Percentiles rank a stretch among this genome's conserved stretches.
Conservation (phyloP, 2,113 vertebrate genomes). For the Trochalopteron elliotii region DNA sequence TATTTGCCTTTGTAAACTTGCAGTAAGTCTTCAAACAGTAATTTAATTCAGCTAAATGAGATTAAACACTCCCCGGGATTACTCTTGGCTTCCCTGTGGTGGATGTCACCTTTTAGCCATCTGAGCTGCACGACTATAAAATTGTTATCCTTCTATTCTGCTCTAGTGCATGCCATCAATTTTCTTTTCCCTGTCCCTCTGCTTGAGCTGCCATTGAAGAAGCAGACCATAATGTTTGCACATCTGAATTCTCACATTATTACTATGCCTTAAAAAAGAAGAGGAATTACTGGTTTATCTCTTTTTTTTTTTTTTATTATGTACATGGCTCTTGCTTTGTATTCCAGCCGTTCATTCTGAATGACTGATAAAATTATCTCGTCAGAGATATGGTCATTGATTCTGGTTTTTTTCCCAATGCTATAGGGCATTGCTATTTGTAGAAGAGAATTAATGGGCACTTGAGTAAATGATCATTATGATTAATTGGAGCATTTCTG, state of each 20-base stretch:
- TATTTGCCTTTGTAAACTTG: neutral
- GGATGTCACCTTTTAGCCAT: neutral
- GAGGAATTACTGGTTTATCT: neutral
- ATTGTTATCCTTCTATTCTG: neutral
- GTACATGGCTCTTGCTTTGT: neutral
- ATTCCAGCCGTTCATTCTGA: neutral
- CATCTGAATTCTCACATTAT: neutral
- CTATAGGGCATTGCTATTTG: neutral
- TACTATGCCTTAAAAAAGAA: neutral
- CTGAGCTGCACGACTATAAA: neutral
- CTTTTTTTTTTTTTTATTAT: neutral
- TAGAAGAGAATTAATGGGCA: neutral
- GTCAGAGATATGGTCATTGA: neutral
- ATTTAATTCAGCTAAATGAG: conserved; percentile 36
- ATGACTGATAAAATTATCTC: conserved; percentile 22
- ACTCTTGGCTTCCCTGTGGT: neutral
- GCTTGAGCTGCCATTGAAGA: neutral
- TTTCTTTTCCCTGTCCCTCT: neutral
- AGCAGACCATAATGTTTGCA: neutral
- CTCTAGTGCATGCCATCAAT: neutral
- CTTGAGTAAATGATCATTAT: conserved; percentile 19
- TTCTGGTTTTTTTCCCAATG: neutral
- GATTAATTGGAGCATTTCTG: conserved; percentile 19
- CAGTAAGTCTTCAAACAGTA: neutral
- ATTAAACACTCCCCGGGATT: neutral